Percentiles rank a stretch among this genome's conserved stretches.
phyloP scores from a whole-genome alignment of 2,888 invertebrate species.

The Drosophila monieri region DNA sequence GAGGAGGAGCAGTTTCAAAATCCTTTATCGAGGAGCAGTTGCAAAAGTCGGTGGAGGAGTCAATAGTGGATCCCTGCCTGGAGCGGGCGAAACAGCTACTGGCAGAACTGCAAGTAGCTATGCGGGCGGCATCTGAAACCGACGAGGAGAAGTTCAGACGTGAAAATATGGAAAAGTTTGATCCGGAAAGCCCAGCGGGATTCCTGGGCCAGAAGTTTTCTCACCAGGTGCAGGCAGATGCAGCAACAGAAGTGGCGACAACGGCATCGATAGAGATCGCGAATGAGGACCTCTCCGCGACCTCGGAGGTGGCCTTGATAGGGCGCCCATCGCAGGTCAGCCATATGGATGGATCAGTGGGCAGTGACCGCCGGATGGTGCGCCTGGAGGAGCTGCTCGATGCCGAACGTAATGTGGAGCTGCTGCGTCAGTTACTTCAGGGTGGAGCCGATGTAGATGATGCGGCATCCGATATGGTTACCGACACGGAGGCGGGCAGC shows the following conservation, averaged over 20 bases:
- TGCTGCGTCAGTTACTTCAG: slow-evolving; percentile 48
- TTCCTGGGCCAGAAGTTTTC: neutral
- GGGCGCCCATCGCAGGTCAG: neutral
- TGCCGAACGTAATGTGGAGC: slow-evolving; percentile 50
- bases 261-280: neutral
- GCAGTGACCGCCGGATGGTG: slow-evolving; percentile 42
- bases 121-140: neutral
- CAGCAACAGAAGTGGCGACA: neutral
- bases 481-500: slow-evolving; percentile 2
- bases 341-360: neutral
- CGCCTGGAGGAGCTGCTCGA: slow-evolving; percentile 55
- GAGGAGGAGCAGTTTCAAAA: neutral
- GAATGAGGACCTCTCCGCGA: neutral
- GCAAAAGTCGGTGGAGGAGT: neutral
- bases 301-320: slow-evolving; percentile 2
- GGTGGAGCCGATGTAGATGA: slow-evolving; percentile 9
- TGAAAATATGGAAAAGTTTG: neutral
- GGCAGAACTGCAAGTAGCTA: neutral
- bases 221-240: neutral
- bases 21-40: neutral
- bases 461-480: neutral
- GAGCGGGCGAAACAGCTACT: neutral
- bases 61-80: neutral
- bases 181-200: neutral
- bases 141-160: slow-evolving; percentile 1